These are phyloP conservation scores for Helicolenus hilgendorfi DNA, from an alignment of 2,797 vertebrate species.

Conservation along the genomic window DNA sequence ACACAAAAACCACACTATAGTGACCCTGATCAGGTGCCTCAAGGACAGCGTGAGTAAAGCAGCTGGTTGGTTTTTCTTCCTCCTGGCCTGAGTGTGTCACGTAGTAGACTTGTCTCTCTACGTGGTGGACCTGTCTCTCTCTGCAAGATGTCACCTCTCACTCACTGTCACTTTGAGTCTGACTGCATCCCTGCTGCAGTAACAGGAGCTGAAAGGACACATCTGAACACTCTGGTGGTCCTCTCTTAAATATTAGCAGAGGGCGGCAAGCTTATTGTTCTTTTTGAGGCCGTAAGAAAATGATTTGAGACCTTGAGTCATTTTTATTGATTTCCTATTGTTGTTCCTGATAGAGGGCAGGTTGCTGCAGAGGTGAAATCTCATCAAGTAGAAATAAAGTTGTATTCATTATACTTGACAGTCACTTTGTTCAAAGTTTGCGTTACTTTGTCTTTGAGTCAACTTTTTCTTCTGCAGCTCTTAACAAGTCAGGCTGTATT, in stretches of 20 bases:
- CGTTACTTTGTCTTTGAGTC: constrained; percentile 20
- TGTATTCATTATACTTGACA: background rate
- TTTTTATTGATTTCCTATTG: constrained; percentile 16
- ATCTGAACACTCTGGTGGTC: constrained; percentile 15
- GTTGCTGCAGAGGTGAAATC: background rate
- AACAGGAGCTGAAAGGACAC: constrained; percentile 46
- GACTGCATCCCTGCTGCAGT: constrained; percentile 21
- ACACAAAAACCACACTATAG: background rate
- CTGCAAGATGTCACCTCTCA: too few relatives aligned
- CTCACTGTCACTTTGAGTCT: background rate
- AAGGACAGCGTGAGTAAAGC: background rate
- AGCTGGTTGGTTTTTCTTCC: background rate
- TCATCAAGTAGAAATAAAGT: constrained; percentile 3
- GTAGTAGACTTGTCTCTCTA: too few relatives aligned
- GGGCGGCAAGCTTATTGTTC: background rate
- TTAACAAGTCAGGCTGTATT: constrained; percentile 6
- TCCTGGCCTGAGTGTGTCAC: background rate
- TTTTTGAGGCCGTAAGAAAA: background rate
- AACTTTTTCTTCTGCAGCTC: constrained; percentile 35
- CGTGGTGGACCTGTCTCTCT: too few relatives aligned
- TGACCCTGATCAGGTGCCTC: background rate
- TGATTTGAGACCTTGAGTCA: background rate
- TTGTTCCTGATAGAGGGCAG: background rate
- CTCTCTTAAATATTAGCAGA: background rate
- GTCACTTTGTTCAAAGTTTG: constrained; percentile 29